Evolutionary conservation across 2,113 vertebrate species (phyloP).

Genomic region (Mesocricetus auratus): DNA sequence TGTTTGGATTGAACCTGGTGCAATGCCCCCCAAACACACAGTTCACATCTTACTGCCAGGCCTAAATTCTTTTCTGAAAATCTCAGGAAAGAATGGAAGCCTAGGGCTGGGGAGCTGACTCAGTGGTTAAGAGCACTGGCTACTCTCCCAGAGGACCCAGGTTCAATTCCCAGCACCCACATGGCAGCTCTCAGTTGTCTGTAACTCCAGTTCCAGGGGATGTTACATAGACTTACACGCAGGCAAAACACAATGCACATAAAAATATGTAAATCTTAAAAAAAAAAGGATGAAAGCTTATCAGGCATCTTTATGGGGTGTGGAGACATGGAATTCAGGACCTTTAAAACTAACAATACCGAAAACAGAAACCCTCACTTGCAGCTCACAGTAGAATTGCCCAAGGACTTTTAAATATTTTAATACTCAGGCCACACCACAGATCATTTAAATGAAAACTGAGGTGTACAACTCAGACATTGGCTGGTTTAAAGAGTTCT

Average conservation of each 20-base stretch:
- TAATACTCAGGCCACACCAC: background rate
- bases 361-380: background rate
- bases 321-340: background rate
- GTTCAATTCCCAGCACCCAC: too few relatives aligned
- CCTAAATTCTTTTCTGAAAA: background rate
- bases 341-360: conserved; percentile 24
- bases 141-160: too few relatives aligned
- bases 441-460: conserved; percentile 19
- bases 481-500: conserved; percentile 14
- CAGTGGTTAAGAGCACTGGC: too few relatives aligned
- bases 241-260: too few relatives aligned
- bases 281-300: too few relatives aligned
- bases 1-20: background rate
- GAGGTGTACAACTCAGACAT: background rate
- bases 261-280: too few relatives aligned
- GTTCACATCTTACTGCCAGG: background rate
- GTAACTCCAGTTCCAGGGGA: too few relatives aligned
- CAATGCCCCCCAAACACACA: background rate
- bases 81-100: background rate
- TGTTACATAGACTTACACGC: too few relatives aligned
- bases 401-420: background rate
- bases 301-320: background rate
- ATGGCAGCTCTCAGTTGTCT: too few relatives aligned
- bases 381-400: background rate
- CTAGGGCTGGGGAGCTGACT: too few relatives aligned